A percentile compares a stretch with the other conserved stretches of the same genome.
Evolutionary conservation across 2,113 vertebrate genomes (phyloP).

Genomic region (Anthoscopus minutus): DNA sequence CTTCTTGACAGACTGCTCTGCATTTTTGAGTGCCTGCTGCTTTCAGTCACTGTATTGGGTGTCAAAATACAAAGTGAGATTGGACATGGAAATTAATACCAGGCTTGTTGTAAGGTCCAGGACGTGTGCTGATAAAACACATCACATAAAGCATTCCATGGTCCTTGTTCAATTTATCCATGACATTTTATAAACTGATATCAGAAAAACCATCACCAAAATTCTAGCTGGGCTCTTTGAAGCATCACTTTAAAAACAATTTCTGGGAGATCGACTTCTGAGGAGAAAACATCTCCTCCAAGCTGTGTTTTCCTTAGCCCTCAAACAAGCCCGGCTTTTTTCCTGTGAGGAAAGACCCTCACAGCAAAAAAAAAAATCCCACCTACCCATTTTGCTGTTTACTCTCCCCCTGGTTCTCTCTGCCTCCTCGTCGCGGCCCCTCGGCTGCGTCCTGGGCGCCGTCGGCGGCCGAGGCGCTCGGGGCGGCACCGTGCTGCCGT

Average conservation of each 20-base stretch:
- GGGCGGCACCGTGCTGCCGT: constrained; percentile 82
- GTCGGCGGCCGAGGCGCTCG: constrained; percentile 76
- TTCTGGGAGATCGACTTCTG: background rate
- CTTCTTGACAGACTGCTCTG: constrained; percentile 26
- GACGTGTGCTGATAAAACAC: background rate
- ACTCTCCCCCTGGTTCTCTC: constrained; percentile 84
- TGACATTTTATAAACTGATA: background rate
- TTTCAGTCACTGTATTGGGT: background rate
- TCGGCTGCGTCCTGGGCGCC: constrained; percentile 85
- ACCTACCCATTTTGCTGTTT: constrained; percentile 94
- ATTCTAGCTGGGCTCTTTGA: background rate
- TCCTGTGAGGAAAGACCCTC: constrained; percentile 49
- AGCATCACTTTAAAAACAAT: background rate
- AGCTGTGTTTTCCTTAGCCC: background rate
- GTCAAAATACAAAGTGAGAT: background rate
- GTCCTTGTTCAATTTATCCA: background rate
- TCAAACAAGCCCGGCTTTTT: constrained; percentile 49
- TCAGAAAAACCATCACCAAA: background rate
- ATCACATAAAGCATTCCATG: background rate
- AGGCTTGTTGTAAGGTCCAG: constrained; percentile 19
- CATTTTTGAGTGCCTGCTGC: constrained; percentile 66
- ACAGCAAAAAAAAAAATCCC: constrained; percentile 39
- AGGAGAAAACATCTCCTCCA: background rate
- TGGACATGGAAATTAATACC: background rate
- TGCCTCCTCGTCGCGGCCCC: constrained; percentile 85